Evolutionary conservation across 2,888 invertebrate species (phyloP), one percentile per base, ranked within the genome.

Genomic region (Orgyia antiqua): DNA sequence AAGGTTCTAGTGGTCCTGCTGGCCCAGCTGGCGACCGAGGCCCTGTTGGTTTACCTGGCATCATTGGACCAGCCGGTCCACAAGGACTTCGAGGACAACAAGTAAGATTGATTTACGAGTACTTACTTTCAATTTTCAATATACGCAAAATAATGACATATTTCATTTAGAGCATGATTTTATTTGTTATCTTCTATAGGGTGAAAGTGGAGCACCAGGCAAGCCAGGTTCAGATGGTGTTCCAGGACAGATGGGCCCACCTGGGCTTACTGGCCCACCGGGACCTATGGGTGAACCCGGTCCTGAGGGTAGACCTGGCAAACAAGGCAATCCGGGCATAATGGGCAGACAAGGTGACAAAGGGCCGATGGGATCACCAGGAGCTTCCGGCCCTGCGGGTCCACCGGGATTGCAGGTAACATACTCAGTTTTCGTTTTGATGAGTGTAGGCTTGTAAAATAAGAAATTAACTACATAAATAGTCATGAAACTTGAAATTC

Each of bases 281-380:
- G 93, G 94, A 9, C 87, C 88, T 1, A 73, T 86, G 56, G 90
- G 91, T n/a, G 87, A 87, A 38, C 77, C 79, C 8, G 90, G 90
- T 0, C 87, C 88, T 2, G 88, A 89, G 27, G 91, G 91, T 3
- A 74, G 90, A 1, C 71, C 90, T 0, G 93, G 94, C 4, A 93
- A 93, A 64, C 78, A 88, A 30, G 94, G 94, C 2, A 89, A 89
- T 19, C 89, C 91, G 0, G 94, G 94, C 25, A 88, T 93, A 40
- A 64, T 90, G 2, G 94, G 94, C 18, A 77, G 93, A 42, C 88
- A 90, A 10, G 94, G 94, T 11, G 94, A 94, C 58, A 94, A 93
- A 58, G 94, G 93, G 29, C 92, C 92, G 0, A 69, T 87, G 9
- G 93, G 93, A 29, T 73, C 87, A 30, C 70, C 89, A 4, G 94